Conservation (phyloP, 1,140 invertebrate species). For the Drosophila lowei region DNA sequence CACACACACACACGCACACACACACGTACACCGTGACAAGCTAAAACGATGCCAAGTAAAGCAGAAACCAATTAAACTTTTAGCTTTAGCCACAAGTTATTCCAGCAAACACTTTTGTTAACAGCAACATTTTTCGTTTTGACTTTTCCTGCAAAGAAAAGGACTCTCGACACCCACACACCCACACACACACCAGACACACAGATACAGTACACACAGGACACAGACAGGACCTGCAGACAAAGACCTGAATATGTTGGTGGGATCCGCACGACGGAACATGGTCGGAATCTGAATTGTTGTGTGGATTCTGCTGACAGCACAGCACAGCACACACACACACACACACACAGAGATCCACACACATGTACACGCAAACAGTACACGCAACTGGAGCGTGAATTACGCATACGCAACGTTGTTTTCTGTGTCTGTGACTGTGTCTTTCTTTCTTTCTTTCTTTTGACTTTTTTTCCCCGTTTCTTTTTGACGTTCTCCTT, state of each 20-base stretch:
- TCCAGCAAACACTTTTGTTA: constrained; percentile 39
- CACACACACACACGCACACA: constrained; percentile 19
- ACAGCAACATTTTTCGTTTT: constrained; percentile 9
- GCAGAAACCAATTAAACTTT: constrained; percentile 66
- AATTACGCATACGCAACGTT: constrained; percentile 81
- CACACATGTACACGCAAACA: constrained; percentile 29
- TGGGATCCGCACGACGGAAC: constrained; percentile 34
- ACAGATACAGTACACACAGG: constrained; percentile 11
- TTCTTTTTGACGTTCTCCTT: constrained; percentile 20
- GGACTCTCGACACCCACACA: constrained; percentile 38
- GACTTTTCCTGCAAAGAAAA: constrained; percentile 34
- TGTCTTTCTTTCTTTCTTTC: constrained; percentile 15
- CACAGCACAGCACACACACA: constrained; percentile 23
- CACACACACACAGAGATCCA: constrained; percentile 15
- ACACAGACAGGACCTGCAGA: background rate
- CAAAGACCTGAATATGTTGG: constrained; percentile 9
- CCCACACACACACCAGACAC: constrained; percentile 19
- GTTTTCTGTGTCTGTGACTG: constrained; percentile 54
- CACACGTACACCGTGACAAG: constrained; percentile 19
- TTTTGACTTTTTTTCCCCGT: constrained; percentile 27
- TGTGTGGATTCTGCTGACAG: constrained; percentile 65
- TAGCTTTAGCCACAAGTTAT: constrained; percentile 67
- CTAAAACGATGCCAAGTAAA: constrained; percentile 62
- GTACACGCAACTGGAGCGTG: constrained; percentile 75
- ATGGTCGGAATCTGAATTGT: constrained; percentile 51